Conservation (phyloP, 35 echinoderm and acorn worm genomes). For the Eucidaris tribuloides region DNA sequence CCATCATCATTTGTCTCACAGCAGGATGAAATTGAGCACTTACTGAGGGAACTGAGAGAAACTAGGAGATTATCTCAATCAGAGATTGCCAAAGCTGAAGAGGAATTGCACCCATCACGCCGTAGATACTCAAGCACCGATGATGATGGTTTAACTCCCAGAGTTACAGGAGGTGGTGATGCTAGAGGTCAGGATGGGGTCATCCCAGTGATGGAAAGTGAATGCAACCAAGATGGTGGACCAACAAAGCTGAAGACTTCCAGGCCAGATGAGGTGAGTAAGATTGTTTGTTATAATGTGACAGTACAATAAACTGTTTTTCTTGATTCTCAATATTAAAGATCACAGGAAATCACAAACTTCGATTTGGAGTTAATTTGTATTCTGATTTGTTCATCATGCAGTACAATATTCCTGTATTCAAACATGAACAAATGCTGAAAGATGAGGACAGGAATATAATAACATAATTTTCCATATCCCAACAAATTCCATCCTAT, state of each 20-base stretch:
- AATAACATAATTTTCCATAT: too few relatives aligned
- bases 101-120: slow-evolving; percentile 20
- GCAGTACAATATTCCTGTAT: too few relatives aligned
- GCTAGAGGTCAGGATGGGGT: neutral
- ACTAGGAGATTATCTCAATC: slow-evolving; percentile 49
- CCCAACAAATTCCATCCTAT: too few relatives aligned
- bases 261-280: slow-evolving; percentile 1
- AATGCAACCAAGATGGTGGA: neutral
- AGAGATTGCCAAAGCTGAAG: slow-evolving; percentile 74
- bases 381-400: too few relatives aligned
- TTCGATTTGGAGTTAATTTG: too few relatives aligned
- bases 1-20: slow-evolving; percentile 13
- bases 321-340: too few relatives aligned
- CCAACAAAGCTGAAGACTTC: neutral
- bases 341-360: too few relatives aligned
- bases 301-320: too few relatives aligned
- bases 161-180: slow-evolving; percentile 6
- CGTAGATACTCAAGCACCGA: neutral
- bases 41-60: slow-evolving; percentile 57
- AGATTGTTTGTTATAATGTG: neutral
- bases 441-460: too few relatives aligned
- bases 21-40: slow-evolving; percentile 44
- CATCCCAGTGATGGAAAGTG: neutral
- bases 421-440: too few relatives aligned
- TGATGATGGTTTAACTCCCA: neutral